Conservation (phyloP, 2,888 invertebrate species). For the Tetragonula carbonaria region DNA sequence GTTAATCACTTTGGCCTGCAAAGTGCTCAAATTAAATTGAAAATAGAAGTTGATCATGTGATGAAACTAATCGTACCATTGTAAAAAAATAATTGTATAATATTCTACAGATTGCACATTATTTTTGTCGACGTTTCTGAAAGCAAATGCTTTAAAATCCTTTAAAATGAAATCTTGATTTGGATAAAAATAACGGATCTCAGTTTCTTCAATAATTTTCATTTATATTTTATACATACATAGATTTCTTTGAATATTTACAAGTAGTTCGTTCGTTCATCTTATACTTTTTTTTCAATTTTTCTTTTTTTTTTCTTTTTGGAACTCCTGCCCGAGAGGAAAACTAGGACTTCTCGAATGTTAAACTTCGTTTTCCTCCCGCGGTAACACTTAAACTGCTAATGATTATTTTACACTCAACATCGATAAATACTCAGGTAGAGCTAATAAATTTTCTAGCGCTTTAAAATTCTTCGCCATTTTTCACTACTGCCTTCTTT, state of each 20-base stretch:
- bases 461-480: constrained; percentile 25
- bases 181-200: constrained; percentile 39
- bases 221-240: constrained; percentile 59
- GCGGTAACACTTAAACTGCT: constrained; percentile 68
- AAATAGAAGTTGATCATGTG: background rate
- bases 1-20: no score
- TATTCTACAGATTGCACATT: background rate
- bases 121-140: background rate
- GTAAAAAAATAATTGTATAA: no score
- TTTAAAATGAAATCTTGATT: background rate
- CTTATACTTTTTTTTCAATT: background rate
- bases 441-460: constrained; percentile 66
- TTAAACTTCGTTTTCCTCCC: constrained; percentile 34
- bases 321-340: constrained; percentile 15
- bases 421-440: constrained; percentile 75
- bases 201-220: constrained; percentile 30
- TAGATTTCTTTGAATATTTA: constrained; percentile 60
- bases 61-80: background rate
- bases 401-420: constrained; percentile 76
- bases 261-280: constrained; percentile 46
- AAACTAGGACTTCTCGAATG: constrained; percentile 24
- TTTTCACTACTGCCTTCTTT: constrained; percentile 2
- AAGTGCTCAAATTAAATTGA: no score
- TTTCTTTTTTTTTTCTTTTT: constrained; percentile 1
- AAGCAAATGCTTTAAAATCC: no score